Percentiles rank a stretch among this genome's conserved stretches.
These are phyloP conservation scores for Pseudococcus viburni DNA, from an alignment of 2,888 invertebrate genomes.

Conservation along the genomic window DNA sequence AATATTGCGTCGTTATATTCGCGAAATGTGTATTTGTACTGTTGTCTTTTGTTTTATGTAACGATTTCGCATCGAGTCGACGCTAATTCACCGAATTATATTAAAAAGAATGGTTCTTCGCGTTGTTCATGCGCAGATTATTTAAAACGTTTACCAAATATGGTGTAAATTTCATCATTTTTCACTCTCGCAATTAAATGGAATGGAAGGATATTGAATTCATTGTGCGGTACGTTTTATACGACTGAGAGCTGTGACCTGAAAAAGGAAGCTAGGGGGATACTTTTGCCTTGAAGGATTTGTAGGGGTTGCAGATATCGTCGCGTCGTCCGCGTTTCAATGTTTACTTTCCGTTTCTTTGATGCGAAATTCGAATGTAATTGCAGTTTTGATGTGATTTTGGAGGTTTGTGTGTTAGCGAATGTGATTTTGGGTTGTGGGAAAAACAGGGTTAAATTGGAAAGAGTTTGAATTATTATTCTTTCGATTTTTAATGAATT, in stretches of 20 bases:
- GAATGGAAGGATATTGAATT: slow-evolving; percentile 10
- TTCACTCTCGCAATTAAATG: not conserved
- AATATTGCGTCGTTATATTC: not conserved
- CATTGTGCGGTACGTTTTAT: not conserved
- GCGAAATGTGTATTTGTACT: not conserved
- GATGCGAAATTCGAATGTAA: not conserved
- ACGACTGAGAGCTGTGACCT: not conserved
- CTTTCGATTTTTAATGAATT: no score
- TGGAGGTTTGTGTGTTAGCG: not conserved
- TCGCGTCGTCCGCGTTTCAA: not conserved
- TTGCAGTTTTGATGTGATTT: not conserved
- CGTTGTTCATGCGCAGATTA: not conserved
- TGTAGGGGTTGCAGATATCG: not conserved
- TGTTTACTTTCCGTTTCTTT: not conserved
- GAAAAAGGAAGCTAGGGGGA: not conserved
- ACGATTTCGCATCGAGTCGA: not conserved
- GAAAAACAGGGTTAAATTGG: no score
- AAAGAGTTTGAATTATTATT: no score
- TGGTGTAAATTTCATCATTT: slow-evolving; percentile 11
- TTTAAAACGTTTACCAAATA: not conserved
- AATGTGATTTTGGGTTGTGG: no score
- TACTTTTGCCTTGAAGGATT: not conserved
- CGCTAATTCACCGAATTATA: not conserved
- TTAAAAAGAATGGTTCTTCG: not conserved
- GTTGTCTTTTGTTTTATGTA: not conserved